Base-by-base conservation (phyloP, 1,140 invertebrate genomes). In the Cyclina sinensis region DNA sequence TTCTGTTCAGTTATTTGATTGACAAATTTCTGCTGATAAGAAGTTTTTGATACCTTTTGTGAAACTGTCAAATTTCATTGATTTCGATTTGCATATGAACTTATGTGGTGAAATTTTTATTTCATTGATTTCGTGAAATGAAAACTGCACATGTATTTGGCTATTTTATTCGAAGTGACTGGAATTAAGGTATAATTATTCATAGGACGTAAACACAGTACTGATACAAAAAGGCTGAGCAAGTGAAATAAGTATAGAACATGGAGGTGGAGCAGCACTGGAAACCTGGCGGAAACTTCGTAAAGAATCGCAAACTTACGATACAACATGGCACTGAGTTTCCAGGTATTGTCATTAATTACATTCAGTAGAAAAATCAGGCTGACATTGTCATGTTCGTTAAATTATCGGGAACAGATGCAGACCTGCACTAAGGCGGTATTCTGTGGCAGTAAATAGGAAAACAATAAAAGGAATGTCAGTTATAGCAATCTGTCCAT, bases 271-370 rank as follows among this genome's bases (percentile, higher is more conserved):
- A 35, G 35, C n/a, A 48, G 30, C 43, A 54, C 4, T 78, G 74
- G 74, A 78, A 78, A 54, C 74, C 74, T 32, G 74, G 74, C 24
- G 74, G 74, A 54, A 78, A 32, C 27, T 78, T 54, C 21, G 74
- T 78, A 2, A 78, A 78, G 30, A 78, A 14, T 32, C 74, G 43
- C 7, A 78, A 54, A 54, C 46, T 78, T 54, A 51, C 46, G 18
- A 35, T 78, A 78, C 74, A 78, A 35, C 35, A 14, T 51, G 74
- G 48, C 12, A 54, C 14, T 30, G 65, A 70, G 32, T 4, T 70
- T 39, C 35, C 65, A 70, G 65, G 65, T 70, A 70, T 70, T 70
- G 9, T 16, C 3, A 24, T 62, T 62, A 9, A 27, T 62, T 62
- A 62, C n/a, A 7, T 62, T 62, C 57, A 27, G 43, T 43, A 7